Base-by-base conservation (phyloP, 2,797 vertebrate species). In the Delichon dasypus region DNA sequence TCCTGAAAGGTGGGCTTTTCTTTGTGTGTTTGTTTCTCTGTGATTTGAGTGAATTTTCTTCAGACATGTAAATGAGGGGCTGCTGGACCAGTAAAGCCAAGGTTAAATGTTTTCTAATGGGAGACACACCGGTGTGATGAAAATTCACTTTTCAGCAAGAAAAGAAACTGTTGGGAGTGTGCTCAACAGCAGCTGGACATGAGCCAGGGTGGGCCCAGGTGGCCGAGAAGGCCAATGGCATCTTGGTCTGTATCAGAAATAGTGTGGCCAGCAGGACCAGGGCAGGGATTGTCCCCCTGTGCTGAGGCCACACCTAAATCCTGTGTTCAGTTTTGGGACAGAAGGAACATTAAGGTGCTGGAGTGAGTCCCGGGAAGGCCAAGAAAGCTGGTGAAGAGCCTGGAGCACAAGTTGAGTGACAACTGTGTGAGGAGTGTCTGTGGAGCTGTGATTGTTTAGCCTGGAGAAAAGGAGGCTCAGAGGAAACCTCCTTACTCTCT, bases 211-310 rank as follows among this genome's bases (percentile, higher is more conserved):
- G 47, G 76, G 48, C 6, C 36, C 36, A 26, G 36, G 2, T 60
- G 32, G 34, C 36, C 4, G 1, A 30, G 53, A 16, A 23, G 21
- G 29, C 20, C 50, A 1, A 0, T 6, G 18, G 5, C 55, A 34
- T 45, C 30, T 22, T 58, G 38, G 36, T 26, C 14, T 85, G 20
- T 8, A 50, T 40, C 57, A 71, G 53, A 18, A 54, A 1, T 3
- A 1, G 32, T 3, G 47, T 61, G 54, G 16, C 47, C 42, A 55
- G 47, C 20, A 55, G 78, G 38, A 32, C 5, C 3, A 25, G 65
- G 36, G 7, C 13, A 47, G 54, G 1, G 65, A 22, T 8, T 47
- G 19, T 17, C 6, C 10, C 11, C 2, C 14, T 36, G 6, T 29
- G 3, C 30, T 62, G 48, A 67, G 54, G 27, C 60, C 14, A 6